Base-by-base conservation (phyloP, 1,140 invertebrate genomes). In the Anastrepha ludens region DNA sequence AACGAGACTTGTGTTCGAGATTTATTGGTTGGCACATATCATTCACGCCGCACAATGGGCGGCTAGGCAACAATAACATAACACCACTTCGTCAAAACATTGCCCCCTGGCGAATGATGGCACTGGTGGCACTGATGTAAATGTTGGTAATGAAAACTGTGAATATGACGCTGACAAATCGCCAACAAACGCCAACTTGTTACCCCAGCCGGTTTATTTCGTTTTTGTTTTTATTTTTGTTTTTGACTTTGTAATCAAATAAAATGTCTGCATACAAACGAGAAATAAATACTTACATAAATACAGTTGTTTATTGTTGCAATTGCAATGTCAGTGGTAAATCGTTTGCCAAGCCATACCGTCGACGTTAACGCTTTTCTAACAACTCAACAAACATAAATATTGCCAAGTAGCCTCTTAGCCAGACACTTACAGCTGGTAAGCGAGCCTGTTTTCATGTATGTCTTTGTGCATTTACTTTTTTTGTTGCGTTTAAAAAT, bases 121-220 rank as follows among this genome's bases (percentile, higher is more conserved):
- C 65, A 29, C 13, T 67, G 29, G 29, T 29, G 29, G 29, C 29
- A 29, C 29, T n/a, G 65, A 2, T 39, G 65, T 41, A 15, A 29
- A 29, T 47, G 39, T 5, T 41, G 67, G 41, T 15, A 74, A 74
- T 17, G 41, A 13, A 74, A 74, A 74, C 39, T 41, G 13, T 74
- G 67, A 47, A 74, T 41, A 74, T 41, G 67, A 74, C 67, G 67
- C 41, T n/a, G 67, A 74, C 67, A 47, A 74, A 74, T 44, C 67
- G 67, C 67, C 67, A 74, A 44, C 67, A 74, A 74, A 74, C 41
- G 13, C 5, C 44, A 47, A 39, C 41, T 62, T 62, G 41, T 47
- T 44, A 47, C 11, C 3, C 9, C 1, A 74, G 67, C 67, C 41
- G 67, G 39, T 74, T 74, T 74, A 44, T 47, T 55, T 55, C 1